Base-by-base conservation (phyloP, 2,113 vertebrate genomes). In the Corvus cornix region DNA sequence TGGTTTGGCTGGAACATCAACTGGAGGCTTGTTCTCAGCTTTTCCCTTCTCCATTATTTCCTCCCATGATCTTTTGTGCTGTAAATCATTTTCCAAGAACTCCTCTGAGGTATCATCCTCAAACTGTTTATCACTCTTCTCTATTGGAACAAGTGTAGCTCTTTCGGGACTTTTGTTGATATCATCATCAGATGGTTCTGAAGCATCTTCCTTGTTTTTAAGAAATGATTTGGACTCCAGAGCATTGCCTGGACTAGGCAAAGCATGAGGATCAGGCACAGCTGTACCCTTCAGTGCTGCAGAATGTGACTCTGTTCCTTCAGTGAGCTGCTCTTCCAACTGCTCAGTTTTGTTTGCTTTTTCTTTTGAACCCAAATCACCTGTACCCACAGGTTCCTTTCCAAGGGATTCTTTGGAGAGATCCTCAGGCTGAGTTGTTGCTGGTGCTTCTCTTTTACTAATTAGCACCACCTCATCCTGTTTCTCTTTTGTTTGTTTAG, bases 401-500 rank as follows among this genome's bases (percentile, higher is more conserved):
- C 13, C 48, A 92, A 81, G 39, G 5, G 63, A 55, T 22, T 94
- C 84, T 85, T 74, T 73, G 48, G 70, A 76, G 24, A 88, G 33
- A 55, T 79, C 77, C 39, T 89, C 87, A 51, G 14, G 7, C 2
- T 77, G 35, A 43, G 79, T 59, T 37, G 72, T 9, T 41, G 83
- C 56, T 56, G 51, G 30, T 70, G 51, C 53, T 31, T 86, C 82
- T 90, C 70, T 91, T 72, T 95, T 96, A 74, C 63, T 90, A 16
- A 95, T 51, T 76, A 96, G 69, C 26, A 60, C 33, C 51, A 94
- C 67, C 4, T 89, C 46, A 20, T 91, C 75, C 6, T 90, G 87
- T 3, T 96, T 88, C 31, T 97, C 94, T 67, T 87, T 63, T 5
- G 93, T 95, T 18, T 98, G 98, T 13, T 98, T 95, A 43, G 95